A percentile compares a stretch with the other conserved stretches of the same genome.
phyloP scores from a whole-genome alignment of 2,888 invertebrate species.

The Meghimatium bilineatum region DNA sequence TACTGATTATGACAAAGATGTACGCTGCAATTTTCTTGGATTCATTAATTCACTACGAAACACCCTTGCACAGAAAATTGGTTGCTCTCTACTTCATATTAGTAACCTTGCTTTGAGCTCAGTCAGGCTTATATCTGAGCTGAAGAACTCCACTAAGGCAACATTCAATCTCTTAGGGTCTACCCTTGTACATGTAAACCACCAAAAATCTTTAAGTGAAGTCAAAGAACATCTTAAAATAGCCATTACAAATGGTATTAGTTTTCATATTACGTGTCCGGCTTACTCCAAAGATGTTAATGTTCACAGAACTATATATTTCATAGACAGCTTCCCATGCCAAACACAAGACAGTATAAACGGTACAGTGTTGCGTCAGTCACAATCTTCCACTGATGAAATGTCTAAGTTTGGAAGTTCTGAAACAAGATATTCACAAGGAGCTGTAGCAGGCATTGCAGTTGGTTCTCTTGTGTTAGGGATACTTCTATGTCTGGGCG shows the following conservation, averaged over 20 bases:
- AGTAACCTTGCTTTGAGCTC: slow-evolving; percentile 26
- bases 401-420: background rate
- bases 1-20: slow-evolving; percentile 18
- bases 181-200: background rate
- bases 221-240: slow-evolving; percentile 13
- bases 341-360: background rate
- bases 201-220: background rate
- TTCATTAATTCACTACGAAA: slow-evolving; percentile 32
- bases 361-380: background rate
- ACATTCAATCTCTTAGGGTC: slow-evolving; percentile 44
- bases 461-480: slow-evolving; percentile 42
- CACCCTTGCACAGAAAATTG: slow-evolving; percentile 29
- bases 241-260: slow-evolving; percentile 37
- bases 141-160: slow-evolving; percentile 17
- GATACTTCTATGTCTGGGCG: slow-evolving; percentile 16
- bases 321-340: background rate
- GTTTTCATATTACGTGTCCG: slow-evolving; percentile 32
- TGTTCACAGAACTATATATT: slow-evolving; percentile 22
- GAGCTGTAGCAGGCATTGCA: slow-evolving; percentile 43
- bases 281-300: slow-evolving; percentile 4
- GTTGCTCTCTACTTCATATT: slow-evolving; percentile 22
- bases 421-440: background rate
- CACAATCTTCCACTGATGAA: background rate
- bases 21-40: background rate
- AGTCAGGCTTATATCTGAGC: background rate